These are phyloP conservation scores for Erebia epiphron DNA, from an alignment of 2,888 invertebrate genomes.

Conservation along the genomic window DNA sequence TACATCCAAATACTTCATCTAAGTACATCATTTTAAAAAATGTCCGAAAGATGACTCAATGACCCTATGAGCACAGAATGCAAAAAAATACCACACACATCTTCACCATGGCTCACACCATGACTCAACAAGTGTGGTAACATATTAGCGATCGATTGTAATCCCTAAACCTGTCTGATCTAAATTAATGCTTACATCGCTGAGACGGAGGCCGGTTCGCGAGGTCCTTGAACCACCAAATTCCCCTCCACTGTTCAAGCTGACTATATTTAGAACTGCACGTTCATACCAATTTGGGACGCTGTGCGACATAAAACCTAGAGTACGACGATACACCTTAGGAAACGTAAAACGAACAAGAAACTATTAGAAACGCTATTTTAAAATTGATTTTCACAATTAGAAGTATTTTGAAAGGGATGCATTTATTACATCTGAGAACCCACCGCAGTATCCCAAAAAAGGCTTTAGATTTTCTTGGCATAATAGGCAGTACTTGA, in stretches of 20 bases:
- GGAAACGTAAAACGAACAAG: neutral
- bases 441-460: no score
- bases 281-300: conserved; percentile 57
- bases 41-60: neutral
- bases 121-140: neutral
- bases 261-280: conserved; percentile 77
- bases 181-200: conserved; percentile 50
- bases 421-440: no score
- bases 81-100: neutral
- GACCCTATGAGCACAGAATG: neutral
- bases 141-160: conserved; percentile 24
- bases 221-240: conserved; percentile 78
- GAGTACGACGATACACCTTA: neutral
- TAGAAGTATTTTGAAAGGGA: no score
- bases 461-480: no score
- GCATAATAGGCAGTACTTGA: no score
- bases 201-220: conserved; percentile 63
- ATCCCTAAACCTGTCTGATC: conserved; percentile 60
- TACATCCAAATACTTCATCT: no score
- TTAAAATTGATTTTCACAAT: no score
- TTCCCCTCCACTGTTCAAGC: conserved; percentile 67
- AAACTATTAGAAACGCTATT: neutral
- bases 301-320: conserved; percentile 41
- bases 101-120: neutral
- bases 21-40: neutral